A percentile compares a stretch with the other conserved stretches of the same genome.
These are phyloP conservation scores for Hemichromis elongatus DNA, from an alignment of 2,113 vertebrate species.

Conservation along the genomic window DNA sequence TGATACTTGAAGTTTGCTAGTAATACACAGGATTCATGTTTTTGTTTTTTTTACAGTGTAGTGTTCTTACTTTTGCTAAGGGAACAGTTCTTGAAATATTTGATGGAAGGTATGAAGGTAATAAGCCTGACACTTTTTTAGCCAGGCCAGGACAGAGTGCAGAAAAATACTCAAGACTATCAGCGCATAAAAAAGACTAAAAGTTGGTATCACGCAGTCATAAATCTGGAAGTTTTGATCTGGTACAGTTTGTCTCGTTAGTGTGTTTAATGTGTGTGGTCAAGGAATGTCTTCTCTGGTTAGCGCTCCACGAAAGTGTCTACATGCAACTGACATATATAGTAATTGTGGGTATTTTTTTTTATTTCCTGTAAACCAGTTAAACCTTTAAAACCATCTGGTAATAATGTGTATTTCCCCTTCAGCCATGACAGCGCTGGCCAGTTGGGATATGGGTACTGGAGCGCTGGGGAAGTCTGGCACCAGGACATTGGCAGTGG, in stretches of 20 bases:
- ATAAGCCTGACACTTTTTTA: neutral
- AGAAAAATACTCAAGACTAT: neutral
- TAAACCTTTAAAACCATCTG: neutral
- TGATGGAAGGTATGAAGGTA: neutral
- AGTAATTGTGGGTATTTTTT: neutral
- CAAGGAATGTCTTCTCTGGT: neutral
- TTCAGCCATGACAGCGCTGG: neutral
- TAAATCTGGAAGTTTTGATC: neutral
- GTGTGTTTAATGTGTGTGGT: neutral
- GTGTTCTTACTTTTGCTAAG: neutral
- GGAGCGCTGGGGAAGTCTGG: neutral
- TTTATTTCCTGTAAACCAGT: neutral
- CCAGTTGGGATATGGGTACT: neutral
- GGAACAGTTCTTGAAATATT: neutral
- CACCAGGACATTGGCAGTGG: neutral
- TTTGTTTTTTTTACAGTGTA: neutral
- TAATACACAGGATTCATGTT: neutral
- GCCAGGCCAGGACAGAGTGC: neutral
- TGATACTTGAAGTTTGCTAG: neutral
- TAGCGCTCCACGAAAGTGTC: neutral
- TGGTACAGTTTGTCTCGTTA: neutral
- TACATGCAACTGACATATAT: neutral
- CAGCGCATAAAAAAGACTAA: neutral
- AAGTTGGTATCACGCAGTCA: neutral
- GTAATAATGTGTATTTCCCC: neutral